Evolutionary conservation across 2,113 vertebrate species (phyloP), one percentile per base, ranked within the genome.

Genomic region (Phoxinus phoxinus): DNA sequence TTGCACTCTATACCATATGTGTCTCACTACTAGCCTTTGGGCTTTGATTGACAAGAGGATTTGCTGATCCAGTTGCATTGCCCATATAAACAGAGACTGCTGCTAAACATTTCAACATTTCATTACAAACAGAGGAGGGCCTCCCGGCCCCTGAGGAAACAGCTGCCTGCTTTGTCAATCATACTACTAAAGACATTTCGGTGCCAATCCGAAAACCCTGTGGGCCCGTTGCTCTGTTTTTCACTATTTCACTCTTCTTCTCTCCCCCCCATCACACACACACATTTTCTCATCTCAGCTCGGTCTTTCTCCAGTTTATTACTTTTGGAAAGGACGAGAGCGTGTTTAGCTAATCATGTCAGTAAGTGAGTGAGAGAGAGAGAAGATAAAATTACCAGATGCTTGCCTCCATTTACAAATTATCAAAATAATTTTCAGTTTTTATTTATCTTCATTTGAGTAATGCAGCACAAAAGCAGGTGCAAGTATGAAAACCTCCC

Each of bases 31-130:
- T 81, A 56, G 86, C 32, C 6, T 61, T 86, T 83, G 67, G 87
- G 71, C 73, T 87, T 86, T 92, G 91, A 94, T 86, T 92, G 94
- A 91, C 92, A 88, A 89, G 85, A 74, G 86, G 88, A 89, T 89
- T 84, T 86, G 59, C 77, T 86, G 86, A 90, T 92, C 86, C 88
- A 61, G 79, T 81, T 87, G 17, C 15, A 27, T 12, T 69, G 83
- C 74, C 65, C 78, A 80, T 89, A 89, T 91, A 92, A 91, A 93
- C 85, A 90, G 86, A 75, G 69, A 15, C 72, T 23, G 73, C 81
- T 86, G 59, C 90, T 89, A 86, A 92, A 87, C 80, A 58, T 63
- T 84, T 92, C 76, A 85, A 51, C 73, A 76, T 76, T 76, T 76
- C 46, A 76, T 81, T 69, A 51, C 27, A 87, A 90, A 86, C 85